Evolutionary conservation across 2,797 vertebrate genomes (phyloP).

Genomic region (Morus bassanus): DNA sequence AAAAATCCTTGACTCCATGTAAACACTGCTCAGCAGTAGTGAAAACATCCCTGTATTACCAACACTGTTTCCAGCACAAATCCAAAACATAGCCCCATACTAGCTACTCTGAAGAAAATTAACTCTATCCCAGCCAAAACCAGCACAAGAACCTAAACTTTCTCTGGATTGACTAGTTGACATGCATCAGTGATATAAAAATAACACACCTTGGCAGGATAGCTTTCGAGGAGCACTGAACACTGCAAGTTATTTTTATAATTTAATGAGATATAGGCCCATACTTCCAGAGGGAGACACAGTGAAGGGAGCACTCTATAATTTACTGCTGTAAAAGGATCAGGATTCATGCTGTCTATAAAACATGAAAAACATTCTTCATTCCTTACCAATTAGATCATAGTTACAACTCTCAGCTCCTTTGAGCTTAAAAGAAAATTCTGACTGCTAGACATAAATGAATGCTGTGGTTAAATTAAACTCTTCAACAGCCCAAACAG

Average conservation of each 20-base stretch:
- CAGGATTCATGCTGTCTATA: constrained; percentile 79
- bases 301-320: constrained; percentile 69
- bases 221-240: constrained; percentile 46
- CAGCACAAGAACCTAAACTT: constrained; percentile 22
- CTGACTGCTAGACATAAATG: constrained; percentile 79
- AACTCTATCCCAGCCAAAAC: no score
- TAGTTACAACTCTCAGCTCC: constrained; percentile 73
- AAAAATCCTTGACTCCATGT: no score
- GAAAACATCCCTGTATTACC: no score
- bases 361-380: constrained; percentile 82
- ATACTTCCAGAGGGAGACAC: constrained; percentile 65
- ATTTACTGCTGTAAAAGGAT: constrained; percentile 81
- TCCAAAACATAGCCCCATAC: no score
- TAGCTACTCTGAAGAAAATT: no score
- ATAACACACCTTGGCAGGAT: constrained; percentile 71
- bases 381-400: constrained; percentile 81
- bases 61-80: no score
- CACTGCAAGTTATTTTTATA: constrained; percentile 73
- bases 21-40: no score
- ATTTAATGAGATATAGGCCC: constrained; percentile 72
- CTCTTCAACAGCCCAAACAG: constrained; percentile 76
- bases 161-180: constrained; percentile 49
- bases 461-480: constrained; percentile 79
- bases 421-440: constrained; percentile 78
- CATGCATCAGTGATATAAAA: constrained; percentile 67